These are phyloP conservation scores for Drosophila monieri DNA, from an alignment of 2,888 invertebrate species.

Conservation along the genomic window DNA sequence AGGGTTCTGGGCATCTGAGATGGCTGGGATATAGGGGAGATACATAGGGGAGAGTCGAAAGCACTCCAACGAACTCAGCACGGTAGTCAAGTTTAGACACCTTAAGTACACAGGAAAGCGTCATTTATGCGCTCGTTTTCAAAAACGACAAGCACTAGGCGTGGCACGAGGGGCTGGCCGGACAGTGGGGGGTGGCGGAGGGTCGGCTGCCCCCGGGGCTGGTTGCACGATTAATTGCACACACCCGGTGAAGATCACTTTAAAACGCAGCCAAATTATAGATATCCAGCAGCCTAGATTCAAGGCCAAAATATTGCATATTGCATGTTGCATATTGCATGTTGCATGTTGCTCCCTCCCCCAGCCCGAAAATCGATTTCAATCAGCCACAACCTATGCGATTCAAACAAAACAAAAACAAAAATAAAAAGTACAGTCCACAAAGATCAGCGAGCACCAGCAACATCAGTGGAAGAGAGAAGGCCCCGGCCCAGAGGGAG, in stretches of 20 bases:
- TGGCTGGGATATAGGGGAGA: constrained; percentile 1
- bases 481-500: not conserved
- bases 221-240: constrained; percentile 67
- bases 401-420: constrained; percentile 52
- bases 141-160: constrained; percentile 70
- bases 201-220: constrained; percentile 19
- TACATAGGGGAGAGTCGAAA: not conserved
- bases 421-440: constrained; percentile 66
- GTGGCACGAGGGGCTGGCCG: constrained; percentile 44
- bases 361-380: constrained; percentile 61
- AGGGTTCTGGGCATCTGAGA: constrained; percentile 12
- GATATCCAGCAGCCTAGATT: constrained; percentile 44
- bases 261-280: constrained; percentile 55
- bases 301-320: constrained; percentile 58
- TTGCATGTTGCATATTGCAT: constrained; percentile 29
- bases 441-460: constrained; percentile 55
- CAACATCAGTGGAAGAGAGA: constrained; percentile 14
- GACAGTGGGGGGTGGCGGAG: not conserved
- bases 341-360: constrained; percentile 11
- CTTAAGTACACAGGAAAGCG: constrained; percentile 80
- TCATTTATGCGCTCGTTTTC: constrained; percentile 73
- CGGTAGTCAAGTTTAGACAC: constrained; percentile 80
- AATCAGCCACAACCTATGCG: constrained; percentile 67
- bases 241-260: constrained; percentile 47
- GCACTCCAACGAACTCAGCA: constrained; percentile 43